A percentile compares a stretch with the other conserved stretches of the same genome.
Evolutionary conservation across 2,797 vertebrate genomes (phyloP).

Genomic region (Epinephelus malabaricus): DNA sequence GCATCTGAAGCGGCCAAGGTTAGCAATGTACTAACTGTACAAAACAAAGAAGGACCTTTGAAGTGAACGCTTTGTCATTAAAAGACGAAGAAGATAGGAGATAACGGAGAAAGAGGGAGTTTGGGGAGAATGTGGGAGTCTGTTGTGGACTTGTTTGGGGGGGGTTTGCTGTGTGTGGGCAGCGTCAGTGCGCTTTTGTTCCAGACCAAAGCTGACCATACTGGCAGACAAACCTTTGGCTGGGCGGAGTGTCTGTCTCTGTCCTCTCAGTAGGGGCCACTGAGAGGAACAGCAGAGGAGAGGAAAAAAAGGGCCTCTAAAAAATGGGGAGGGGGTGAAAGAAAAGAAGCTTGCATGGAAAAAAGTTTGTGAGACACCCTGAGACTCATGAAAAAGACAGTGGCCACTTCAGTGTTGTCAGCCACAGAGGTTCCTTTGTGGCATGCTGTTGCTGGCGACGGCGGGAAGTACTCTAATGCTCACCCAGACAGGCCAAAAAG

Average conservation of each 20-base stretch:
- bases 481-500: conserved; percentile 75
- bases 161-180: conserved; percentile 75
- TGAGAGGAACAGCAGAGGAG: conserved; percentile 83
- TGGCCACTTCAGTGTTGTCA: conserved; percentile 85
- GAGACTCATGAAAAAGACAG: conserved; percentile 83
- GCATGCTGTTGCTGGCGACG: conserved; percentile 74
- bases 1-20: conserved; percentile 52
- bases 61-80: conserved; percentile 63
- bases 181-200: conserved; percentile 83
- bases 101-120: conserved; percentile 62
- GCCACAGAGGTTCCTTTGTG: conserved; percentile 85
- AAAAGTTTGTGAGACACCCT: conserved; percentile 83
- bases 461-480: conserved; percentile 78
- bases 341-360: conserved; percentile 80
- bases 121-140: conserved; percentile 72
- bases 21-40: conserved; percentile 42
- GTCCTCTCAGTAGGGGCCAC: conserved; percentile 86
- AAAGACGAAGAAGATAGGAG: conserved; percentile 53
- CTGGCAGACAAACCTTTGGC: conserved; percentile 84
- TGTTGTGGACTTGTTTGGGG: conserved; percentile 72
- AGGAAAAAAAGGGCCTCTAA: conserved; percentile 81
- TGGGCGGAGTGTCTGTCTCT: conserved; percentile 84
- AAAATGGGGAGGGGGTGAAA: conserved; percentile 76
- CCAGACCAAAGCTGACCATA: conserved; percentile 82
- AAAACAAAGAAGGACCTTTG: conserved; percentile 55